Evolutionary conservation across 2,888 invertebrate genomes (phyloP).

Genomic region (Gasteruption jaculator): DNA sequence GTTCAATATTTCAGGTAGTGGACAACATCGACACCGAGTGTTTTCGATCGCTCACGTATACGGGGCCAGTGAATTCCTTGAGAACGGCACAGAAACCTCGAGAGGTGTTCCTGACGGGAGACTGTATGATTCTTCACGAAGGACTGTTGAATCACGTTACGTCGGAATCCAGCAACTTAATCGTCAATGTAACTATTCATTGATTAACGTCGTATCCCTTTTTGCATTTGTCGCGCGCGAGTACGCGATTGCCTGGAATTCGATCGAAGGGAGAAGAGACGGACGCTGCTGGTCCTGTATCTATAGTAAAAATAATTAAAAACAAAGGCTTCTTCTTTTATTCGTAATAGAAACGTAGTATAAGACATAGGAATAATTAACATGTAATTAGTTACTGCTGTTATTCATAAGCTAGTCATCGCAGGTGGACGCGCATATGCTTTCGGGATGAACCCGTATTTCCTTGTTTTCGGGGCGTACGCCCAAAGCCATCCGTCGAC

Average conservation of each 20-base stretch:
- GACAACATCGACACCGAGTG: constrained; percentile 38
- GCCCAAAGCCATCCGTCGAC: constrained; percentile 95
- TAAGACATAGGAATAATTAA: constrained; percentile 31
- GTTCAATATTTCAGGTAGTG: constrained; percentile 40
- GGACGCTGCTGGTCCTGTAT: too few species aligned
- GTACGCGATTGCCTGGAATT: too few species aligned
- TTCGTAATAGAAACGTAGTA: constrained; percentile 31
- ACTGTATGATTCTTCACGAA: constrained; percentile 44
- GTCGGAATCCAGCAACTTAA: constrained; percentile 36
- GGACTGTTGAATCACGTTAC: constrained; percentile 41
- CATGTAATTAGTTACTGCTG: constrained; percentile 26
- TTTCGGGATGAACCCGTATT: constrained; percentile 93
- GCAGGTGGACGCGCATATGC: constrained; percentile 90
- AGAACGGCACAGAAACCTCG: constrained; percentile 42
- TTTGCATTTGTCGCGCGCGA: too few species aligned
- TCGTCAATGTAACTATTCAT: constrained; percentile 42
- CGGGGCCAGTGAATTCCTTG: constrained; percentile 44
- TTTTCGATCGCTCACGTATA: constrained; percentile 42
- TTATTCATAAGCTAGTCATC: constrained; percentile 73
- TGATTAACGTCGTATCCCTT: constrained; percentile 28
- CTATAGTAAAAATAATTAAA: too few species aligned
- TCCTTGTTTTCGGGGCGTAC: constrained; percentile 86
- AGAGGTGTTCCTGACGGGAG: constrained; percentile 40
- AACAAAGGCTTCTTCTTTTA: constrained; percentile 11
- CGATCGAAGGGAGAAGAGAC: too few species aligned